A percentile compares a stretch with the other conserved stretches of the same genome.
Evolutionary conservation across 2,113 vertebrate species (phyloP).

Genomic region (Catharus fuscescens): DNA sequence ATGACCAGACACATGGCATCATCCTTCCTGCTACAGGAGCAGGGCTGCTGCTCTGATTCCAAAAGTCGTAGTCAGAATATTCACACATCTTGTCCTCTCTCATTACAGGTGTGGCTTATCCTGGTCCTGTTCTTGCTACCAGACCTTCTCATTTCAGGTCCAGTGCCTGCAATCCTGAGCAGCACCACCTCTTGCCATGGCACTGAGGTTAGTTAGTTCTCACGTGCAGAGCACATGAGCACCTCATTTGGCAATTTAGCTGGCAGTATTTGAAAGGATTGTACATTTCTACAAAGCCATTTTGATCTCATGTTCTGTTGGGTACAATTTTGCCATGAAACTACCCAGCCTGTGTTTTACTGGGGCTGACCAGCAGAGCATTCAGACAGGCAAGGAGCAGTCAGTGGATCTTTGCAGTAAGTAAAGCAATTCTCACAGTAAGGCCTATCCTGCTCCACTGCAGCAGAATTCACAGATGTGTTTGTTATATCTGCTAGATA

Average conservation of each 20-base stretch:
- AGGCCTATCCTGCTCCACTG: background rate
- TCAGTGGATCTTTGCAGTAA: background rate
- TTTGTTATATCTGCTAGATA: background rate
- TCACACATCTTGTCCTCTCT: background rate
- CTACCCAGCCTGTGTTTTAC: background rate
- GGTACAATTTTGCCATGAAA: background rate
- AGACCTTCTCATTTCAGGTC: background rate
- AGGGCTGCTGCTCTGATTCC: background rate
- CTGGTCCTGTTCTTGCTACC: background rate
- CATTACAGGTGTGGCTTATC: background rate
- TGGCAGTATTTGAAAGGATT: background rate
- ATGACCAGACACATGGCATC: accelerated
- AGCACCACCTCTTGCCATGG: background rate
- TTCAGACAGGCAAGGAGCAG: background rate
- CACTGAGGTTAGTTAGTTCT: background rate
- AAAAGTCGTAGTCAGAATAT: background rate
- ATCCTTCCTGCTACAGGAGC: background rate
- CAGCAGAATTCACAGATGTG: background rate
- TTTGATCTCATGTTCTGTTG: background rate
- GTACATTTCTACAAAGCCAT: background rate
- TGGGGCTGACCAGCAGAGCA: background rate
- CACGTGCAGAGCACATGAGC: background rate
- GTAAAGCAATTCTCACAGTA: background rate
- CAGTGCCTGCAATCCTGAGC: background rate
- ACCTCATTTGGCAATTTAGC: background rate